Evolutionary conservation across 2,797 vertebrate species (phyloP), one percentile per base, ranked within the genome.

Genomic region (Gymnocypris eckloni): DNA sequence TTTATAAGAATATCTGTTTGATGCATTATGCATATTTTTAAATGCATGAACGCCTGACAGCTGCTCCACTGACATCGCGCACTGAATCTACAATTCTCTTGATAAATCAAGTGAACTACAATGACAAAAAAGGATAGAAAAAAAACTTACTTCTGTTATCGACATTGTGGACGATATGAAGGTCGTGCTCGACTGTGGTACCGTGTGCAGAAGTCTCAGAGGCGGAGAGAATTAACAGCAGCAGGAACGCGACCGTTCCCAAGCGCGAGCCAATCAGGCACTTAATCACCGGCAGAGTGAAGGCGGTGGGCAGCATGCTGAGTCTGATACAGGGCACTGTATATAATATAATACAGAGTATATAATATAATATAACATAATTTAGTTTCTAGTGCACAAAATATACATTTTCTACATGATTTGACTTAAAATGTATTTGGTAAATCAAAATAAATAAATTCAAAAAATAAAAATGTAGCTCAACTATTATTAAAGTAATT

Each of bases 121-220:
- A 28, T 8, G 33, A 64, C 11, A 48, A 78, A 52, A 25, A 54
- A 18, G 10, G 8, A 13, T 18, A 7, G 28, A 79, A 43, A 2
- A 2, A 0, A 4, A 61, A 87, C 94, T 95, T 96, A 98, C 97
- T 97, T 96, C 97, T 97, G 93, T 97, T 97, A 93, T 97, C 96
- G 83, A 97, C 96, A 66, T 97, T 96, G 91, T 96, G 95, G 80
- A 96, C 92, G 28, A 95, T 95, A 90, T 95, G 95, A 80, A 96
- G 94, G 89, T 96, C 95, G 75, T 98, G 96, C 91, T 96, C 96
- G 90, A 96, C 93, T 0, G 95, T 94, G 87, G 95, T 95, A 91
- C 95, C 95, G 93, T 96, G 95, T 69, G 93, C 95, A 73, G 92
- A 90, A 84, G 93, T 93, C 88, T 96, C 88, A 88, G 92, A 93